A percentile compares a stretch with the other conserved stretches of the same genome.
Evolutionary conservation across 1,140 invertebrate species (phyloP).

Genomic region (Steinernema feltiae): DNA sequence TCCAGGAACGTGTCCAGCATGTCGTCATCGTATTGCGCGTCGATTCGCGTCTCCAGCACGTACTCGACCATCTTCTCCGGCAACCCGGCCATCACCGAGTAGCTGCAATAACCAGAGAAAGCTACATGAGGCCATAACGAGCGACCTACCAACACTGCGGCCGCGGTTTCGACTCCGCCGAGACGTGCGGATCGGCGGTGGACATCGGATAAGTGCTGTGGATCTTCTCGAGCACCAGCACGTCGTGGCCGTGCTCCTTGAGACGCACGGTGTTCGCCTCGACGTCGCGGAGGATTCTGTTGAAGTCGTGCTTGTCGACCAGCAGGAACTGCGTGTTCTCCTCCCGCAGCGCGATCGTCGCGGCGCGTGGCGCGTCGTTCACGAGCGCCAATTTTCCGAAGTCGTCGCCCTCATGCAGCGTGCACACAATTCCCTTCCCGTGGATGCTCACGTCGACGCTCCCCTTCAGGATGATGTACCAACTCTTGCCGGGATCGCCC

Average conservation of each 20-base stretch:
- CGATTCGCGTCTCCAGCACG: constrained; percentile 72
- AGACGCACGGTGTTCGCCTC: constrained; percentile 79
- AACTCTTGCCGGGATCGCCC: constrained; percentile 78
- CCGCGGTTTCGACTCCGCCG: constrained; percentile 43
- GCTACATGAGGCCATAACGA: neutral
- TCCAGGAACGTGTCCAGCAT: constrained; percentile 70
- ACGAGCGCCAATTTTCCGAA: constrained; percentile 78
- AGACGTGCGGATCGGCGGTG: constrained; percentile 39
- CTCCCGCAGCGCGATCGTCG: constrained; percentile 75
- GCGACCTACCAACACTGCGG: constrained; percentile 57
- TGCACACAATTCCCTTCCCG: constrained; percentile 76
- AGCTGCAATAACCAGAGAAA: constrained; percentile 62
- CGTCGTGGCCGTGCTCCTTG: constrained; percentile 79
- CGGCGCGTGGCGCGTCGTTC: constrained; percentile 78
- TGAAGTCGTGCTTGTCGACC: constrained; percentile 82
- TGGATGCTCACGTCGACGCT: constrained; percentile 79
- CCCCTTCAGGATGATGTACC: constrained; percentile 78
- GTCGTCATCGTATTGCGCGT: constrained; percentile 48
- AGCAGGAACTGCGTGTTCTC: constrained; percentile 77
- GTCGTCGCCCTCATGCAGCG: constrained; percentile 77
- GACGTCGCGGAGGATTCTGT: constrained; percentile 68
- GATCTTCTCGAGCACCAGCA: constrained; percentile 73
- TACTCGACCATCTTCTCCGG: constrained; percentile 81
- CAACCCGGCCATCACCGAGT: constrained; percentile 80
- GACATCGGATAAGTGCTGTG: constrained; percentile 47